Evolutionary conservation across 2,888 invertebrate genomes (phyloP), one percentile per base, ranked within the genome.

Genomic region (Drosophila buzzatii): DNA sequence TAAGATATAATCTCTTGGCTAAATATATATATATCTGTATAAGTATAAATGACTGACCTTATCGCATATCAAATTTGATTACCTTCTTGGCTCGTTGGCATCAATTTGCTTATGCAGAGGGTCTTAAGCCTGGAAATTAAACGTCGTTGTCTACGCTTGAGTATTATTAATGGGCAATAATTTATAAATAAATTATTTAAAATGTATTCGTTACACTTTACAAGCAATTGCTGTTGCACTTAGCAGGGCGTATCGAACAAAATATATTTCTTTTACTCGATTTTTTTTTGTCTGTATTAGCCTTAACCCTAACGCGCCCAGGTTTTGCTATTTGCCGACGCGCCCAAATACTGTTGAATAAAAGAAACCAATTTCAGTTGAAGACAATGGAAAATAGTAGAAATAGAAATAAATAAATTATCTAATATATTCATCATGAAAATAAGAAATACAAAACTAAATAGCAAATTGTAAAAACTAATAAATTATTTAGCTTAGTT

Each of bases 401-500:
- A 35, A 31, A 42, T 51, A 33, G 7, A 65, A 73, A 51, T 45
- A 10, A 41, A 52, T 23, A 68, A 59, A 56, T 47, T 56, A 44
- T 27, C 42, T 27, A 51, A 44, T 37, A 60, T 76, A 63, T 69
- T 64, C 31, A 57, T 68, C 42, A 52, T 42, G 42, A 35, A 53
- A 27, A 51, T n/a, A 27, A 42, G 16, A 39, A 18, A 18, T 33
- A 51, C 60, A 53, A 45, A 10, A 33, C n/a, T 14, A 59, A 58
- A 49, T 47, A 42, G 23, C 41, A 44, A 18, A 56, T 47, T 59
- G 65, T 62, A 60, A 57, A 77, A 73, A 65, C 58, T 56, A 60
- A 75, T 79, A 75, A 68, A 72, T 71, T 71, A 70, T 78, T 70
- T 77, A 18, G 52, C 44, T 67, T 42, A 57, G 56, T 58, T 31